phyloP scores from a whole-genome alignment of 2,888 invertebrate species.

The Sphaerophoria taeniata region DNA sequence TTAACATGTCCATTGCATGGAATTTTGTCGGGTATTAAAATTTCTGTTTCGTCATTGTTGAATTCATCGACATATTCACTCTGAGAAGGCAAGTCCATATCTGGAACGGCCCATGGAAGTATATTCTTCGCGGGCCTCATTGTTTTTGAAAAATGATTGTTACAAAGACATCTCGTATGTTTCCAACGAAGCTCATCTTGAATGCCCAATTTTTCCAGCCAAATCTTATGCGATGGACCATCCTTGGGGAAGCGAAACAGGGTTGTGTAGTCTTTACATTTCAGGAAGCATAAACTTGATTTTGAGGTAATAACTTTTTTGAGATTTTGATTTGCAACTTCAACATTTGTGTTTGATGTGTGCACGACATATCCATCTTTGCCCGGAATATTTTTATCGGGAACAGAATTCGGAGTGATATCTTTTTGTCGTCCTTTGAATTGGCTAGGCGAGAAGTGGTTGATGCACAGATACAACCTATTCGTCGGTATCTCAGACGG shows the following conservation, averaged over 20 bases:
- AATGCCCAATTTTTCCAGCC: background rate
- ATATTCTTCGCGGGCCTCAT: background rate
- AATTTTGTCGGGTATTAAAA: no score
- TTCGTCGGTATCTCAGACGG: no score
- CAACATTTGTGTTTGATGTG: background rate
- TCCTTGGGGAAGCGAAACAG: background rate
- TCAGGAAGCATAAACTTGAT: background rate
- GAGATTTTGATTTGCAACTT: background rate
- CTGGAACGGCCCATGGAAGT: background rate
- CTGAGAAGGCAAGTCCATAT: conserved; percentile 15
- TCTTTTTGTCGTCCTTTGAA: background rate
- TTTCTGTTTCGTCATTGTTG: background rate
- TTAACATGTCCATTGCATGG: no score
- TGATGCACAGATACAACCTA: background rate
- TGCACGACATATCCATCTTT: no score
- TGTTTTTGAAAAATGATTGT: conserved; percentile 16
- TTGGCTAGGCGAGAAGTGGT: conserved; percentile 19
- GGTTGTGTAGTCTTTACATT: background rate
- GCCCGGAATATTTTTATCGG: conserved; percentile 6
- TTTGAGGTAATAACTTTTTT: background rate
- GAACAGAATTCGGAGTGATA: conserved; percentile 2
- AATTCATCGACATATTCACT: background rate
- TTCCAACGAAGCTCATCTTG: background rate
- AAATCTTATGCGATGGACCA: background rate
- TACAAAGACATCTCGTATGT: background rate